These are phyloP conservation scores for Trogon melanurus DNA, from an alignment of 2,113 vertebrate species.

Conservation along the genomic window DNA sequence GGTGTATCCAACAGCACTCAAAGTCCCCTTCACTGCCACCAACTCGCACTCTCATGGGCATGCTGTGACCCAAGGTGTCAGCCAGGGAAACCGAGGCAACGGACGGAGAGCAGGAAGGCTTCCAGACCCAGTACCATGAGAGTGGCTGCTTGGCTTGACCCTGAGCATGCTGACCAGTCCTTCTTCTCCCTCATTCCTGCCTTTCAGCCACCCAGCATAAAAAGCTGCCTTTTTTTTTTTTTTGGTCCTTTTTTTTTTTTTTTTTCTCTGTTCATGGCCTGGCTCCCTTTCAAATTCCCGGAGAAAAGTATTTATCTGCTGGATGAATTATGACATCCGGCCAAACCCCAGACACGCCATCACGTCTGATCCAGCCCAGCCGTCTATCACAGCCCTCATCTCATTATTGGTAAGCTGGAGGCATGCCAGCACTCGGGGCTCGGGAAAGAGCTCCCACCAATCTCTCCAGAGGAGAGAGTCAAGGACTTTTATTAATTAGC, in stretches of 20 bases:
- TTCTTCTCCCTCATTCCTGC: background rate
- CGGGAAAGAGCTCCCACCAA: slow-evolving; percentile 69
- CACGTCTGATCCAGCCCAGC: slow-evolving; percentile 14
- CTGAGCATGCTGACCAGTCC: background rate
- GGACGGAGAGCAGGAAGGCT: background rate
- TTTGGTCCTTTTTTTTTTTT: no score
- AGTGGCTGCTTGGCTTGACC: background rate
- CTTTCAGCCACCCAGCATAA: background rate
- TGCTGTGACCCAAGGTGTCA: background rate
- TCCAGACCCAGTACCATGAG: accelerated
- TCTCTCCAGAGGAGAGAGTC: slow-evolving; percentile 76
- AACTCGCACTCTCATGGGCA: background rate
- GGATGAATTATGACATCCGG: slow-evolving; percentile 53
- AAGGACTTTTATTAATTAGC: slow-evolving; percentile 79
- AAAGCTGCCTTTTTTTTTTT: background rate
- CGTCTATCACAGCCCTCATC: slow-evolving; percentile 24
- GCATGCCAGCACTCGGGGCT: slow-evolving; percentile 47
- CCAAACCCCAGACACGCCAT: slow-evolving; percentile 38
- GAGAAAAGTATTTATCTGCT: slow-evolving; percentile 48
- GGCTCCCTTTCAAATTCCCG: slow-evolving; percentile 39
- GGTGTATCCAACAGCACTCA: background rate
- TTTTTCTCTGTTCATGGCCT: background rate
- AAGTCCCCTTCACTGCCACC: background rate
- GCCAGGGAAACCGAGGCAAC: background rate
- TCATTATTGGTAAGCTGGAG: slow-evolving; percentile 23